Conservation (phyloP, 1,140 invertebrate species). For the Drosophila sturtevanti region DNA sequence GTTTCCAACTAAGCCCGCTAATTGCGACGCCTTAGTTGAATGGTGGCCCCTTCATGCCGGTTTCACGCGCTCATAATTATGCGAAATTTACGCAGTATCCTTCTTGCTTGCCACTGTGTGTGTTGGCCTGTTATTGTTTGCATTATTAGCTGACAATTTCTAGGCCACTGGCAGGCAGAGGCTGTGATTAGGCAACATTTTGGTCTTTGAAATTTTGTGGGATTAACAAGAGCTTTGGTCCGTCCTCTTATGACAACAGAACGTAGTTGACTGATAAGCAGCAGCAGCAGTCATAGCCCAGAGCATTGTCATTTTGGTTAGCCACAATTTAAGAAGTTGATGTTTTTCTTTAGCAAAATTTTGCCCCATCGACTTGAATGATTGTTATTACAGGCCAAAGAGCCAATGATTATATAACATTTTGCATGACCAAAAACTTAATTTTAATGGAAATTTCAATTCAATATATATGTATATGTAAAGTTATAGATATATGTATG, state of each 20-base stretch:
- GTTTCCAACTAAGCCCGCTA: constrained; percentile 65
- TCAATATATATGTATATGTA: background rate
- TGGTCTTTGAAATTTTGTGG: constrained; percentile 37
- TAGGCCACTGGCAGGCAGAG: constrained; percentile 38
- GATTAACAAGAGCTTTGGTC: constrained; percentile 70
- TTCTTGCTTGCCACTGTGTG: constrained; percentile 35
- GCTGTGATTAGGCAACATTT: constrained; percentile 45
- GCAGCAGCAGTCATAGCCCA: constrained; percentile 1
- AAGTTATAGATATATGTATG: too few relatives aligned
- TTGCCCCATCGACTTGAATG: constrained; percentile 16
- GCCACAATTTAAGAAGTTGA: constrained; percentile 35
- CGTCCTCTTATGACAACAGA: constrained; percentile 16
- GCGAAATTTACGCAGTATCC: constrained; percentile 54
- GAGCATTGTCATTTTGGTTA: constrained; percentile 32
- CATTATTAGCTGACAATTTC: constrained; percentile 78
- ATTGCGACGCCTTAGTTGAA: constrained; percentile 70
- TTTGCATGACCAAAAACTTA: too few relatives aligned
- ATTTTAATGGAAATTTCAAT: background rate
- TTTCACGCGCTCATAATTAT: constrained; percentile 46
- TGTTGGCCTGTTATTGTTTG: constrained; percentile 62
- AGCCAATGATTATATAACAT: too few relatives aligned
- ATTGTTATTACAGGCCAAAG: constrained; percentile 59
- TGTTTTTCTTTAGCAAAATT: constrained; percentile 55
- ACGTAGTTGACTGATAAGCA: background rate
- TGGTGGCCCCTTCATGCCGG: constrained; percentile 16